phyloP scores from a whole-genome alignment of 2,113 vertebrate genomes.

The Peucedramus taeniatus region DNA sequence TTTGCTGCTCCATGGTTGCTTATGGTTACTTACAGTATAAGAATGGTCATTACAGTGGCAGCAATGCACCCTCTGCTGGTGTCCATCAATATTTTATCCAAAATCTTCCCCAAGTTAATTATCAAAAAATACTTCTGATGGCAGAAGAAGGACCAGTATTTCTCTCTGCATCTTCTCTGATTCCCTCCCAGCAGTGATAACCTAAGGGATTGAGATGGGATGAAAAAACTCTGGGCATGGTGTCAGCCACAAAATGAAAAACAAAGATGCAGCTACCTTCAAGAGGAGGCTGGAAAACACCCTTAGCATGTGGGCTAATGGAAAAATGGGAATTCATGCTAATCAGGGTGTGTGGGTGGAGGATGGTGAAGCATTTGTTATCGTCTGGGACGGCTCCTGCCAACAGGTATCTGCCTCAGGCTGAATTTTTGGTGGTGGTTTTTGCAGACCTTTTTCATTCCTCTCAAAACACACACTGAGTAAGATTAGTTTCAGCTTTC shows the following conservation, averaged over 20 bases:
- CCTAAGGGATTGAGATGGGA: background rate
- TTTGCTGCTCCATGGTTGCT: background rate
- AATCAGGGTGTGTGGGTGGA: background rate
- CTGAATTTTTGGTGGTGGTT: background rate
- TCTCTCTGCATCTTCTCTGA: background rate
- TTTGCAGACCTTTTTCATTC: background rate
- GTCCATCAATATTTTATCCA: background rate
- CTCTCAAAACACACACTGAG: background rate
- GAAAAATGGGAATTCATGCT: background rate
- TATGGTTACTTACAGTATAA: background rate
- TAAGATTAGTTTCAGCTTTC: background rate
- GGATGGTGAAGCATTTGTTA: background rate
- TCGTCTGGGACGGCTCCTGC: background rate
- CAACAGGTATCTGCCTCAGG: background rate
- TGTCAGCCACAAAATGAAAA: background rate
- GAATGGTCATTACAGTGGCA: background rate
- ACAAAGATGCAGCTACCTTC: background rate
- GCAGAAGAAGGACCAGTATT: background rate
- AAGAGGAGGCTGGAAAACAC: background rate
- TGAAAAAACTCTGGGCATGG: background rate
- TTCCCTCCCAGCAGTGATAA: background rate
- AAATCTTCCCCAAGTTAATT: background rate
- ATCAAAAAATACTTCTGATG: background rate
- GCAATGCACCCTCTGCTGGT: constrained; percentile 69
- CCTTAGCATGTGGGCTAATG: background rate